Evolutionary conservation across 2,797 vertebrate species (phyloP).

Genomic region (Sebastes iracundus): DNA sequence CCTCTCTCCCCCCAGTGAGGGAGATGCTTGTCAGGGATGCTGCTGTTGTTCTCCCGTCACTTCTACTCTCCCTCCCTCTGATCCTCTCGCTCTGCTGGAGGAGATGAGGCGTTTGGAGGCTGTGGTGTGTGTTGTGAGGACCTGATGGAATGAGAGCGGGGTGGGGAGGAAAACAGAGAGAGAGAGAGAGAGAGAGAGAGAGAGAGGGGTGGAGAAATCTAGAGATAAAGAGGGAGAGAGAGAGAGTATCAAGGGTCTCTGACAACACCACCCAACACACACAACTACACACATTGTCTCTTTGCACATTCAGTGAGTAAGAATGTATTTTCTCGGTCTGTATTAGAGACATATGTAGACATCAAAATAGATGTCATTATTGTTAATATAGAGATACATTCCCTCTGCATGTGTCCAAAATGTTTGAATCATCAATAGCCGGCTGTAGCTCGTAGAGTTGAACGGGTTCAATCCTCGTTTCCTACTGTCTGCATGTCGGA

Average conservation of each 20-base stretch:
- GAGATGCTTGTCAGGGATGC: constrained; percentile 49
- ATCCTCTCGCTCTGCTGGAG: constrained; percentile 57
- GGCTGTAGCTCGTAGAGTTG: no score
- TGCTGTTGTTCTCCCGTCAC: constrained; percentile 56
- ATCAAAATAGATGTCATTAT: background rate
- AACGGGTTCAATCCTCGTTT: no score
- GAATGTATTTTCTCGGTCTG: background rate
- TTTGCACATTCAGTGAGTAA: constrained; percentile 3
- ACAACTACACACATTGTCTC: background rate
- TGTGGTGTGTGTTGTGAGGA: constrained; percentile 63
- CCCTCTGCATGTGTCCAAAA: background rate
- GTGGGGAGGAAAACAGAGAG: constrained; percentile 35
- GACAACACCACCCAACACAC: background rate
- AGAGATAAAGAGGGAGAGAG: background rate
- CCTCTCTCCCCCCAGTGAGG: constrained; percentile 52
- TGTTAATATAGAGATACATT: background rate
- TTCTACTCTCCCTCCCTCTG: constrained; percentile 51
- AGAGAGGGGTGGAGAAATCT: constrained; percentile 28
- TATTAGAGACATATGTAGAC: background rate
- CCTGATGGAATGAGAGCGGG: constrained; percentile 66
- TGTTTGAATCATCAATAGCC: background rate
- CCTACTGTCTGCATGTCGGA: no score
- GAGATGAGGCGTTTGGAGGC: constrained; percentile 59
- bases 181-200: constrained; percentile 14
- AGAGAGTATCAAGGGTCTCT: constrained; percentile 11